Conservation (phyloP, 2,113 vertebrate species). For the Terrapene triunguis region DNA sequence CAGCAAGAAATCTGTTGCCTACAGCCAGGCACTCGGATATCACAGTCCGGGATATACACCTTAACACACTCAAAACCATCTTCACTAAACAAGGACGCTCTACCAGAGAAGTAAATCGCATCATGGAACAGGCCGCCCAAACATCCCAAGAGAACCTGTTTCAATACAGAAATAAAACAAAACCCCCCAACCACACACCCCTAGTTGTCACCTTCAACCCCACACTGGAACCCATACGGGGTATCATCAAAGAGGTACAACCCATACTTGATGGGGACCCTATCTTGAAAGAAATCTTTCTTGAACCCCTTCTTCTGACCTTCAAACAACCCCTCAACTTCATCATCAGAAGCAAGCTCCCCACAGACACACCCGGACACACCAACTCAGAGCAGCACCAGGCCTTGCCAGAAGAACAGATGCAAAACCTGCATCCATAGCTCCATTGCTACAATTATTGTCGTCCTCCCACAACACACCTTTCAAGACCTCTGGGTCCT, state of each 20-base stretch:
- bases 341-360: background rate
- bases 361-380: background rate
- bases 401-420: background rate
- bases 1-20: background rate
- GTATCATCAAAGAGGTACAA: background rate
- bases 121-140: background rate
- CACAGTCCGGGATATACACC: background rate
- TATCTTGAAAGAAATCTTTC: background rate
- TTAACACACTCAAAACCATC: background rate
- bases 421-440: background rate
- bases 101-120: background rate
- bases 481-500: background rate
- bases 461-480: background rate
- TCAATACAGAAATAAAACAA: background rate
- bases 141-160: background rate
- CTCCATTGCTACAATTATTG: background rate
- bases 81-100: background rate
- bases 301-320: background rate
- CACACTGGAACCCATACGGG: background rate
- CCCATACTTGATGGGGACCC: background rate
- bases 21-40: background rate
- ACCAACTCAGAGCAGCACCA: background rate
- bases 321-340: background rate
- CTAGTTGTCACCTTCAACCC: background rate
- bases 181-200: background rate